Conservation (phyloP, 2,888 invertebrate species). For the Diplazon laetatorius region DNA sequence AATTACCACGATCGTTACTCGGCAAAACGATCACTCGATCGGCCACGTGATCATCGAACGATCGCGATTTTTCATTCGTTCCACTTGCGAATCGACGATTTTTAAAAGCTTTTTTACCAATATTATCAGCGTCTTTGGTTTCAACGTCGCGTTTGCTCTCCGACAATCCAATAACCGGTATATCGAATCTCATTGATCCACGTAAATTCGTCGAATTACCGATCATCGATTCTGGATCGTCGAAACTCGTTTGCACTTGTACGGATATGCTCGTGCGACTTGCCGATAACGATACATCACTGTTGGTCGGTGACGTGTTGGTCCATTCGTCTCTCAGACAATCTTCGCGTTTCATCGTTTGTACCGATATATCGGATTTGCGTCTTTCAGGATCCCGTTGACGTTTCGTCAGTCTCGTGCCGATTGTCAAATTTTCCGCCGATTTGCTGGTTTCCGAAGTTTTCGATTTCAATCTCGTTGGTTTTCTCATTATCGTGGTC, state of each 20-base stretch:
- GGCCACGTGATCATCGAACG: constrained; percentile 70
- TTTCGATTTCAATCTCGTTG: constrained; percentile 74
- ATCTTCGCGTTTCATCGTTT: constrained; percentile 66
- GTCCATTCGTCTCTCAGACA: constrained; percentile 76
- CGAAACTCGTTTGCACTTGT: constrained; percentile 79
- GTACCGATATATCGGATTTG: constrained; percentile 78
- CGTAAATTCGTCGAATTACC: constrained; percentile 54
- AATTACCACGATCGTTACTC: background rate
- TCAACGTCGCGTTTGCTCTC: constrained; percentile 71
- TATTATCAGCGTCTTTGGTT: constrained; percentile 66
- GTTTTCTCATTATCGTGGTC: constrained; percentile 73
- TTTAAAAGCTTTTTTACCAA: constrained; percentile 59
- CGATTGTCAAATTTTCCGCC: constrained; percentile 73
- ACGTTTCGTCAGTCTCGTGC: constrained; percentile 71
- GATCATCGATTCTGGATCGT: constrained; percentile 64
- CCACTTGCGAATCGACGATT: constrained; percentile 72
- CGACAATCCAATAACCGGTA: constrained; percentile 66
- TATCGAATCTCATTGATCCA: constrained; percentile 47
- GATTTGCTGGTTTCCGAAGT: constrained; percentile 77
- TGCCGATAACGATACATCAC: constrained; percentile 70
- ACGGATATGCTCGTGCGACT: constrained; percentile 75
- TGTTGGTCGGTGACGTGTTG: constrained; percentile 76
- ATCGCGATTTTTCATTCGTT: constrained; percentile 69
- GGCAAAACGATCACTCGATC: constrained; percentile 4
- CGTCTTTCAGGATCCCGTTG: constrained; percentile 76